Conservation (phyloP, 2,888 invertebrate genomes). For the Hedychridium roseum region DNA sequence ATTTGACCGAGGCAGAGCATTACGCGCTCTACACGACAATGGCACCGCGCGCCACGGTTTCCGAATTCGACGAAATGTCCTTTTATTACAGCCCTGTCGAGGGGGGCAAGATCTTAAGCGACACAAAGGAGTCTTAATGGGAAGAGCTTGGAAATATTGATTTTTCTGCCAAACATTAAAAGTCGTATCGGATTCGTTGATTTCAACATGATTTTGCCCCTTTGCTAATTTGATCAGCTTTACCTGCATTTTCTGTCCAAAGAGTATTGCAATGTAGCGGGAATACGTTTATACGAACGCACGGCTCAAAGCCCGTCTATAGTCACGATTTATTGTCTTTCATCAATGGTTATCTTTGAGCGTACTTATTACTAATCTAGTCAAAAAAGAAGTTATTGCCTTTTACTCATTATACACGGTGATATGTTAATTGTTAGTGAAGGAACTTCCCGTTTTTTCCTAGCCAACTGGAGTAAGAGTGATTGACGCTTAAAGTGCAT, state of each 20-base stretch:
- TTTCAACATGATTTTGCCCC: too few species aligned
- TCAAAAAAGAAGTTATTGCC: conserved; percentile 32
- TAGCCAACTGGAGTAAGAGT: conserved; percentile 35
- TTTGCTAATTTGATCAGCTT: too few species aligned
- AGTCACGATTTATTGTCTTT: too few species aligned
- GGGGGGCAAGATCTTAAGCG: conserved; percentile 73
- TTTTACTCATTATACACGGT: conserved; percentile 18
- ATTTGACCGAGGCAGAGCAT: conserved; percentile 87
- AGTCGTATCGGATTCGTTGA: too few species aligned
- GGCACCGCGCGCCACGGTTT: conserved; percentile 85
- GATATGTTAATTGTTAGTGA: conserved; percentile 29
- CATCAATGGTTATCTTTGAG: too few species aligned
- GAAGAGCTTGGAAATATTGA: too few species aligned
- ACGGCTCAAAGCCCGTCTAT: too few species aligned
- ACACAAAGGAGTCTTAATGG: conserved; percentile 45
- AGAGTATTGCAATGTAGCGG: too few species aligned
- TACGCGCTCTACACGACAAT: conserved; percentile 87
- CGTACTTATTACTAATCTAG: conserved; percentile 31
- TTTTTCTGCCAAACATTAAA: too few species aligned
- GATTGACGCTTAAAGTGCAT: conserved; percentile 20
- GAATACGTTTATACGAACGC: too few species aligned
- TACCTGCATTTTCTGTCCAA: too few species aligned
- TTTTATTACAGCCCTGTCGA: conserved; percentile 88
- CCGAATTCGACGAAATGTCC: conserved; percentile 88
- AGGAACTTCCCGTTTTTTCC: conserved; percentile 23